phyloP scores from a whole-genome alignment of 53 echinoderm and acorn worm species.

The Paelopatides confundens region DNA sequence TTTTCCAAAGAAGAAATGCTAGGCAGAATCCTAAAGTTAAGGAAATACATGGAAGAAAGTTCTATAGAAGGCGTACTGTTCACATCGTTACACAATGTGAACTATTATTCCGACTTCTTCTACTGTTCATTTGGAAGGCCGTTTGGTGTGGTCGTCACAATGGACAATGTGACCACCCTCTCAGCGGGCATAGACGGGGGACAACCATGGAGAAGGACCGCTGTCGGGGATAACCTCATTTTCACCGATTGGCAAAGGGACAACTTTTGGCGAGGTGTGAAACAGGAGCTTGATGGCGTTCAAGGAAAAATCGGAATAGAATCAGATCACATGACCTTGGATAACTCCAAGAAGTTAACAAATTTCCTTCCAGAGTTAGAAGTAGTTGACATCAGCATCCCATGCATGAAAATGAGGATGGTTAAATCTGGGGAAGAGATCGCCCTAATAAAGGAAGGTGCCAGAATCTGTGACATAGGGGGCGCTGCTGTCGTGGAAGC shows the following conservation, averaged over 20 bases:
- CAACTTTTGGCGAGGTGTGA: conserved; percentile 86
- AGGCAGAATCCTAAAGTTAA: conserved; percentile 62
- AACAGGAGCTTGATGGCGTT: conserved; percentile 60
- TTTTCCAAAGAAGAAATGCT: conserved; percentile 86
- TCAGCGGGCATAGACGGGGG: conserved; percentile 83
- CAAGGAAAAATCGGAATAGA: conserved; percentile 79
- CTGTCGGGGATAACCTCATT: conserved; percentile 74
- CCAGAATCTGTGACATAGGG: conserved; percentile 79
- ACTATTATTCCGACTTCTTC: conserved; percentile 89
- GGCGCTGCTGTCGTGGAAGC: conserved; percentile 82
- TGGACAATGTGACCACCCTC: conserved; percentile 64
- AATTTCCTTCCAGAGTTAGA: conserved; percentile 55
- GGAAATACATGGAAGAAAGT: conserved; percentile 73
- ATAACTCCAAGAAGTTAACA: conserved; percentile 63
- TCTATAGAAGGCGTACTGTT: conserved; percentile 81
- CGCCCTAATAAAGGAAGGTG: conserved; percentile 73
- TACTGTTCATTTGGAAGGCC: conserved; percentile 83
- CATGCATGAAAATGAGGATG: conserved; percentile 84
- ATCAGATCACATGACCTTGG: conserved; percentile 62
- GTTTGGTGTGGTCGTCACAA: conserved; percentile 86
- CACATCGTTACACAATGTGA: conserved; percentile 86
- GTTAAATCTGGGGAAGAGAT: conserved; percentile 92
- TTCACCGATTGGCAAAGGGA: conserved; percentile 95
- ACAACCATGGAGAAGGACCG: conserved; percentile 77
- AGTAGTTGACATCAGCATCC: conserved; percentile 73